Percentiles rank a stretch among this genome's conserved stretches.
These are phyloP conservation scores for Rhinogobio ventralis DNA, from an alignment of 2,797 vertebrate species.

Conservation along the genomic window DNA sequence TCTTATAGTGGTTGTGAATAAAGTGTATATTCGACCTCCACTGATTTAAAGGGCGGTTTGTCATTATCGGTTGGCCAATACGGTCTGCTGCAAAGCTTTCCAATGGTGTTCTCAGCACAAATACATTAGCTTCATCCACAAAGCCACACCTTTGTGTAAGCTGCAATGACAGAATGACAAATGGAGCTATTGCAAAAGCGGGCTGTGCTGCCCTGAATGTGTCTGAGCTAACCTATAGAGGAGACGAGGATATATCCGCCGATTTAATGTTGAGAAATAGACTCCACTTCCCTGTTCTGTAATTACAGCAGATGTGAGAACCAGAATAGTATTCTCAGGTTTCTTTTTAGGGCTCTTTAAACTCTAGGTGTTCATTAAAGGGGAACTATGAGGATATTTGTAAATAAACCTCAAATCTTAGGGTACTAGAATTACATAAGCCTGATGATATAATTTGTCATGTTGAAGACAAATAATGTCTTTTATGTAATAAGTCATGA, in stretches of 20 bases:
- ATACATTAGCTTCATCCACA: constrained; percentile 26
- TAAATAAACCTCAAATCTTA: not conserved
- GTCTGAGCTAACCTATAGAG: constrained; percentile 28
- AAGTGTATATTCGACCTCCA: not conserved
- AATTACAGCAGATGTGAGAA: constrained; percentile 16
- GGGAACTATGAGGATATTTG: not conserved
- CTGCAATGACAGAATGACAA: constrained; percentile 28
- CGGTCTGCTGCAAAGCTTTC: constrained; percentile 4
- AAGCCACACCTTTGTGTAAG: constrained; percentile 32
- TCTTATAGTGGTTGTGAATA: not conserved
- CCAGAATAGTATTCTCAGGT: not conserved
- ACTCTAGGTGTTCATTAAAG: constrained; percentile 13
- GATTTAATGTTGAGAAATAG: constrained; percentile 38
- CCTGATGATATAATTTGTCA: not conserved
- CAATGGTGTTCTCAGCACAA: constrained; percentile 10
- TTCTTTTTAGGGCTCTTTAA: constrained; percentile 20
- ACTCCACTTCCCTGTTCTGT: constrained; percentile 22
- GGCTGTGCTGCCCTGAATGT: constrained; percentile 24
- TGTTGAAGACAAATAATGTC: not conserved
- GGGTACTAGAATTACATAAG: not conserved
- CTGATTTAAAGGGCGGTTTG: not conserved
- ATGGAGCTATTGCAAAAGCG: constrained; percentile 25
- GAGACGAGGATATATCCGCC: not conserved
- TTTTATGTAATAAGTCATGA: not conserved
- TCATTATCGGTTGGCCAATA: not conserved